Base-by-base conservation (phyloP, 2,797 vertebrate genomes). In the Hoplostethus atlanticus region DNA sequence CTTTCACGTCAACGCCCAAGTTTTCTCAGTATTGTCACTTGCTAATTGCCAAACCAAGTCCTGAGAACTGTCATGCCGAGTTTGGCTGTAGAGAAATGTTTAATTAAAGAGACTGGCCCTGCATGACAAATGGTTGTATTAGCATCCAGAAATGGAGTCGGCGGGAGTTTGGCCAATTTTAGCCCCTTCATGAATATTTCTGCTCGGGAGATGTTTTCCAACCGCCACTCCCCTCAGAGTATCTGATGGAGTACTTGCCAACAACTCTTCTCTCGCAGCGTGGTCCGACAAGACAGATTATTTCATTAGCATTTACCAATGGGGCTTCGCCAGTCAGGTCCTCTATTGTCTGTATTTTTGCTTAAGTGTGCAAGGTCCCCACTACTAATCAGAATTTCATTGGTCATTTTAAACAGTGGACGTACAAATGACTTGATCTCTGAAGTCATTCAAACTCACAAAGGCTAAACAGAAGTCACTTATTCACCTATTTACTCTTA, bases 241-340 rank as follows among this genome's bases (percentile, higher is more conserved):
- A 5, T 76, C 84, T 90, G 88, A 88, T 87, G 47, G 77, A 92
- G 70, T 10, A 21, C 79, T 83, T 61, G 56, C 64, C 77, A 80
- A 55, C 72, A 61, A 53, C 74, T 81, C 76, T 44, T 76, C 82
- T 83, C 83, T 83, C 52, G 66, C 89, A 61, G 90, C 72, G 52
- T 79, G 69, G 57, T 66, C 81, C 57, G 79, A 87, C 87, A 83
- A 89, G 91, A 93, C 78, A 70, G 77, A 91, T 91, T 7, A 73
- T 90, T 89, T 87, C 82, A 90, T 92, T 88, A 91, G 87, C 79
- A 83, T 89, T 84, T 85, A 82, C 71, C 87, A 61, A 71, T 80
- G 83, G 79, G 79, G 68, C 71, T 76, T 73, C 76, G 65, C 80
- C 58, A 63, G 69, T 84, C 78, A 59, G 25, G 62, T 71, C 51